Conservation (phyloP, 2,888 invertebrate genomes). For the Ophioninae sp. region DNA sequence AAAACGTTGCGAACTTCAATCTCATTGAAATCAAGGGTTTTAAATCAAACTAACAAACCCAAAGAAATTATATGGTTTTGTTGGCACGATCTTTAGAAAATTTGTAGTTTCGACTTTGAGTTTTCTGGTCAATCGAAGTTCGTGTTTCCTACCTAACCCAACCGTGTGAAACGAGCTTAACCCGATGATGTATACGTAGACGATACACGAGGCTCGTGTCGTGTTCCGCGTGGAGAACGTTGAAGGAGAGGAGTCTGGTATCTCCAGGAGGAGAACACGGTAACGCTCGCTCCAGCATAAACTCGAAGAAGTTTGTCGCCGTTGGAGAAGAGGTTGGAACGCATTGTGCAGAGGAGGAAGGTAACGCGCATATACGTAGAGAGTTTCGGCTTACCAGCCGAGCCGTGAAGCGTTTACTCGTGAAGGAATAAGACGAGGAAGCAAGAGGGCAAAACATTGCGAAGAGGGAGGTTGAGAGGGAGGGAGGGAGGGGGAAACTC, state of each 20-base stretch:
- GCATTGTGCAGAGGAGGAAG: slow-evolving; percentile 11
- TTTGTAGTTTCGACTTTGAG: too few species aligned
- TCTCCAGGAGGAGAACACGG: slow-evolving; percentile 34
- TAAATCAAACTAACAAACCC: too few species aligned
- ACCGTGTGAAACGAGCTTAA: slow-evolving; percentile 71
- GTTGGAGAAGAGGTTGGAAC: slow-evolving; percentile 37
- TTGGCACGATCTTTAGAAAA: too few species aligned
- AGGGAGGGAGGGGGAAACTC: not conserved
- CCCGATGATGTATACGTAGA: slow-evolving; percentile 51
- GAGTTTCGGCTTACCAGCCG: slow-evolving; percentile 42
- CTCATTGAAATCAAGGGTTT: too few species aligned
- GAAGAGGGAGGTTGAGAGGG: slow-evolving; percentile 27
- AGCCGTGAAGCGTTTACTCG: slow-evolving; percentile 56
- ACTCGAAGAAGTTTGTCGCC: slow-evolving; percentile 56
- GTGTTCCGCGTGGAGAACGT: slow-evolving; percentile 2
- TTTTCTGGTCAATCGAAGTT: too few species aligned
- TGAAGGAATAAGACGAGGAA: not conserved
- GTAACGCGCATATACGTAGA: slow-evolving; percentile 19
- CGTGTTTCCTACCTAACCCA: too few species aligned
- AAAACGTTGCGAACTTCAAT: too few species aligned
- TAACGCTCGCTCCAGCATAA: slow-evolving; percentile 27
- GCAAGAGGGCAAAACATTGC: slow-evolving; percentile 23
- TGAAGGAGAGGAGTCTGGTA: slow-evolving; percentile 20
- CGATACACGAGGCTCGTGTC: slow-evolving; percentile 13
- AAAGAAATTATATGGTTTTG: too few species aligned